These are phyloP conservation scores for Pinctada fucata DNA, from an alignment of 2,888 invertebrate genomes.

Conservation along the genomic window DNA sequence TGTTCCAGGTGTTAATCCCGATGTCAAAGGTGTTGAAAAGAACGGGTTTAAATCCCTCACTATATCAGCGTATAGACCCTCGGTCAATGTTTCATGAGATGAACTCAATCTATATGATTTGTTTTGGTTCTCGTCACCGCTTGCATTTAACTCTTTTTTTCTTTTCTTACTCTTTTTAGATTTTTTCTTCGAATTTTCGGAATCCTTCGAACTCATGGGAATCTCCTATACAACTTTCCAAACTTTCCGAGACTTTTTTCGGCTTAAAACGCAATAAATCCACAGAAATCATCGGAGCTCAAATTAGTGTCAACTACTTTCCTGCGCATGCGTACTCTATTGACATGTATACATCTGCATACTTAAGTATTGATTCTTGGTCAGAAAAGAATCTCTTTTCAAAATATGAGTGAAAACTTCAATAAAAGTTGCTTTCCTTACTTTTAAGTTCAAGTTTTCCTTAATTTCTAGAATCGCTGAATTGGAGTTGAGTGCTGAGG, in stretches of 20 bases:
- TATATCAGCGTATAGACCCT: too few species aligned
- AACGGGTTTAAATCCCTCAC: conserved; percentile 9
- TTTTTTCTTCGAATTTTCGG: background rate
- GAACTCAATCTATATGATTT: background rate
- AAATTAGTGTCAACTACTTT: background rate
- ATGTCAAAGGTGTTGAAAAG: conserved; percentile 6
- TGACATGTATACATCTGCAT: too few species aligned
- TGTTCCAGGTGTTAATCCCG: background rate
- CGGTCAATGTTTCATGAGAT: too few species aligned
- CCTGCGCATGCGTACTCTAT: background rate
- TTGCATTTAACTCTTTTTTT: background rate
- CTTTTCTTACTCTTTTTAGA: background rate
- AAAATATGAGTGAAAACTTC: too few species aligned
- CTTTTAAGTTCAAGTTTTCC: too few species aligned
- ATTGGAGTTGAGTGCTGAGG: too few species aligned
- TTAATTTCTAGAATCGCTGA: too few species aligned
- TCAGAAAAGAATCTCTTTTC: too few species aligned
- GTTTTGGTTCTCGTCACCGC: background rate
- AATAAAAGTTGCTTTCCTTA: too few species aligned
- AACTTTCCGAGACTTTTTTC: background rate
- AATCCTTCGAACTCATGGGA: background rate
- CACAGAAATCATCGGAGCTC: background rate
- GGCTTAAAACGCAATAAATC: background rate
- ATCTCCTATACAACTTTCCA: too few species aligned
- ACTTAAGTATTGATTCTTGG: too few species aligned